Base-by-base conservation (phyloP, 2,888 invertebrate species). In the Endotricha flammealis region DNA sequence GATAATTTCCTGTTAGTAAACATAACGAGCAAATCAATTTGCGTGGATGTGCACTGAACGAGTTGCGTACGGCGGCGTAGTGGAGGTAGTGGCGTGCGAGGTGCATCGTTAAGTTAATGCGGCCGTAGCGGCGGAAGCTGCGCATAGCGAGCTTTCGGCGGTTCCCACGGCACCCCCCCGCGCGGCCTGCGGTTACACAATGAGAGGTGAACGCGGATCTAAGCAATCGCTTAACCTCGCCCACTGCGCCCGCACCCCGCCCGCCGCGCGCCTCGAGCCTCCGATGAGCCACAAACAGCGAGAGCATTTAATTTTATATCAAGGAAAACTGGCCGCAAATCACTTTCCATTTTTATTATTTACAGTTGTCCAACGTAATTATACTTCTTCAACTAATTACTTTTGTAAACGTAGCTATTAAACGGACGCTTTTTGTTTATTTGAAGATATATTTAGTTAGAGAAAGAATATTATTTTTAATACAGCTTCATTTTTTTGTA, bases 211-310 rank as follows among this genome's bases (percentile, higher is more conserved):
- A 85, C 85, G 81, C 83, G 85, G 85, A 85, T 86, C 85, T 85
- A 83, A 82, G 82, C 85, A 85, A 83, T 82, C 83, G 82, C 81
- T 86, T 83, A 85, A 85, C 85, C 85, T 85, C 85, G 83, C 85
- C 85, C 83, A 83, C 76, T 75, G 76, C 72, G 72, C 73, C 68
- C 56, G 69, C 59, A 57, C 57, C 41, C n/a, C 20, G 2, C 20
- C 20, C 20, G 46, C 46, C 41, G 47, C 37, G 36, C 50, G 28
- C 45, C 51, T 54, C 61, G 53, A 53, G 51, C 10, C 34, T 51
- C 38, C 41, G 47, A 39, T 44, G 41, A 46, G 36, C 43, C 40
- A 36, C 39, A 37, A 36, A 27, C 39, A 39, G 39, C 38, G 29
- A 44, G 36, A 44, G 30, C 44, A 42, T 38, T 37, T 41, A 36